phyloP scores from a whole-genome alignment of 2,888 invertebrate species.

The Nasonia oneida region DNA sequence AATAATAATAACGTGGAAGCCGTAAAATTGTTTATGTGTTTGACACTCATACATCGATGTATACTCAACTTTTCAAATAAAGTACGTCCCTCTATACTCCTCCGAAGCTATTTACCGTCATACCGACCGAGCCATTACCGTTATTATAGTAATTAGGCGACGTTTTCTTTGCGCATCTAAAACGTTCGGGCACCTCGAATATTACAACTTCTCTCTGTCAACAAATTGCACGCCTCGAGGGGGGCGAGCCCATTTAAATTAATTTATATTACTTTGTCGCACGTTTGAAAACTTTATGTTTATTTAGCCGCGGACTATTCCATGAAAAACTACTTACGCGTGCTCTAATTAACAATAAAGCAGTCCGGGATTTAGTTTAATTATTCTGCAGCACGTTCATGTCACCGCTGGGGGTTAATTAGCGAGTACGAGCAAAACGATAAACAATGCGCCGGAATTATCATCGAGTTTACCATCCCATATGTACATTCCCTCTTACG shows the following conservation, averaged over 20 bases:
- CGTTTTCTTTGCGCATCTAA: background rate
- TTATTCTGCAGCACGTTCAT: background rate
- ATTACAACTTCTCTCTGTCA: background rate
- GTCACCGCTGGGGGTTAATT: background rate
- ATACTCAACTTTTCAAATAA: background rate
- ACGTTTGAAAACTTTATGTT: background rate
- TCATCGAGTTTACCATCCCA: background rate
- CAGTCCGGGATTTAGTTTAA: background rate
- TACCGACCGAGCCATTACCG: background rate
- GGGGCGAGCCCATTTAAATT: background rate
- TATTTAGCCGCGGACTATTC: background rate
- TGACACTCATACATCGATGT: background rate
- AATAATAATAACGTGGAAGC: constrained; percentile 2
- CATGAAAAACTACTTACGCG: background rate
- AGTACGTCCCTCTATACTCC: background rate
- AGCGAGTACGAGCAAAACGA: background rate
- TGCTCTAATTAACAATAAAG: background rate
- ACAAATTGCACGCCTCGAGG: background rate
- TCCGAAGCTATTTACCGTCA: background rate
- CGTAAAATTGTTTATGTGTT: constrained; percentile 36
- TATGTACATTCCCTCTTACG: background rate
- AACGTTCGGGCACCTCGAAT: background rate
- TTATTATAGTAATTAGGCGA: constrained; percentile 38
- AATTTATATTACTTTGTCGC: background rate
- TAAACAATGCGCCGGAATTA: background rate